Evolutionary conservation across 2,113 vertebrate genomes (phyloP).

Genomic region (Athene noctua): DNA sequence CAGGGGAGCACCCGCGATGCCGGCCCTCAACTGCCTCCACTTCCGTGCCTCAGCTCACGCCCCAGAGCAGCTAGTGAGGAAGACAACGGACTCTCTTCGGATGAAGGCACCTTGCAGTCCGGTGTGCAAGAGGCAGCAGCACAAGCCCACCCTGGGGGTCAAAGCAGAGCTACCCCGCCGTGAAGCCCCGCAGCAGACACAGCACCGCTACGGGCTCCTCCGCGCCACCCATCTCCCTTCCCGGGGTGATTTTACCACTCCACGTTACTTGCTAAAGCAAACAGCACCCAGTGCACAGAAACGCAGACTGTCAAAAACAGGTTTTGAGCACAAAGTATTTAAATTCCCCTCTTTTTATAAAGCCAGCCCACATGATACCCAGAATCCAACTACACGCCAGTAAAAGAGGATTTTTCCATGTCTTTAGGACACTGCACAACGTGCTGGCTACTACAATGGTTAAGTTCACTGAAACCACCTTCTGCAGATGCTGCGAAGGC

Average conservation of each 20-base stretch:
- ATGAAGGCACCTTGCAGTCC: no score
- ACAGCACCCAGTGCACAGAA: no score
- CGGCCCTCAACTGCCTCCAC: no score
- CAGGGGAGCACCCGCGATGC: rapidly evolving
- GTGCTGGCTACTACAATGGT: neutral
- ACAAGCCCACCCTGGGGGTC: neutral
- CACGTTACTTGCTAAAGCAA: rapidly evolving
- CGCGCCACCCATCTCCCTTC: rapidly evolving
- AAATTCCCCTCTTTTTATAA: neutral
- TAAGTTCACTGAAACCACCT: neutral
- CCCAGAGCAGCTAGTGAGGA: neutral
- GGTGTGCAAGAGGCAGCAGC: rapidly evolving
- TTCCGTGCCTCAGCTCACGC: rapidly evolving
- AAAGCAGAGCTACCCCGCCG: neutral
- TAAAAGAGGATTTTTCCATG: neutral
- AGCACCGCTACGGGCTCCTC: rapidly evolving
- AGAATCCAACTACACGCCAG: neutral
- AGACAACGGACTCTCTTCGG: rapidly evolving
- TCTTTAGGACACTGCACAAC: rapidly evolving
- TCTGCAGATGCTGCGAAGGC: neutral
- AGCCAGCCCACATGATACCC: neutral
- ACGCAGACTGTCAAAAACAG: rapidly evolving
- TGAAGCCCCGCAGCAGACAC: neutral
- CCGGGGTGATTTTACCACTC: neutral
- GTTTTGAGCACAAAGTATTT: no score